phyloP scores from a whole-genome alignment of 2,113 vertebrate genomes.

The Chloropsis cyanopogon region DNA sequence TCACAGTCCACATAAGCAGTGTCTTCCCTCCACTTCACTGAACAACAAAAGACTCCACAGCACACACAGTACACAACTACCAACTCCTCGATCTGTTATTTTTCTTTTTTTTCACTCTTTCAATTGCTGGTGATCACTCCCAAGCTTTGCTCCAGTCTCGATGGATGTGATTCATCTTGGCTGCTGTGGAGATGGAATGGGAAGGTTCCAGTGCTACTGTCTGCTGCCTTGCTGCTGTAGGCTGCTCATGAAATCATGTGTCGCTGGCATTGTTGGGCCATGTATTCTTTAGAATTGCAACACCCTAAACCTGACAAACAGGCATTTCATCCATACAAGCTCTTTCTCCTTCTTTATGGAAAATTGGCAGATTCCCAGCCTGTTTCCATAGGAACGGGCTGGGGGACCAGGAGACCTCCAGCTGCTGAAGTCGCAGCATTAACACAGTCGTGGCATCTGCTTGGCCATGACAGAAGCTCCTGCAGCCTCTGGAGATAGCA shows the following conservation, averaged over 20 bases:
- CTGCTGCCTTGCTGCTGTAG: accelerated
- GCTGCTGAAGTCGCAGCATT: background rate
- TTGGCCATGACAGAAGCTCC: background rate
- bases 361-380: background rate
- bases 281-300: background rate
- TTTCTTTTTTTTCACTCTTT: background rate
- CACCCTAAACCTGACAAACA: background rate
- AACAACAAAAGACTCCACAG: background rate
- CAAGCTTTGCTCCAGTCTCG: background rate
- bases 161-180: background rate
- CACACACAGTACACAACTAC: background rate
- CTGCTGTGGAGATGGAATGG: background rate
- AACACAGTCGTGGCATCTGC: background rate
- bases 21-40: background rate
- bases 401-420: background rate
- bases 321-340: background rate
- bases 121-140: background rate
- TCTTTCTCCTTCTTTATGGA: background rate
- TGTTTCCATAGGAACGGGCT: background rate
- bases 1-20: background rate
- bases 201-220: background rate
- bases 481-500: background rate
- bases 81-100: background rate
- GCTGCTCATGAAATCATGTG: background rate
- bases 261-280: background rate